phyloP scores from a whole-genome alignment of 64 coral and sea anemone species.

The Stylophora pistillata region DNA sequence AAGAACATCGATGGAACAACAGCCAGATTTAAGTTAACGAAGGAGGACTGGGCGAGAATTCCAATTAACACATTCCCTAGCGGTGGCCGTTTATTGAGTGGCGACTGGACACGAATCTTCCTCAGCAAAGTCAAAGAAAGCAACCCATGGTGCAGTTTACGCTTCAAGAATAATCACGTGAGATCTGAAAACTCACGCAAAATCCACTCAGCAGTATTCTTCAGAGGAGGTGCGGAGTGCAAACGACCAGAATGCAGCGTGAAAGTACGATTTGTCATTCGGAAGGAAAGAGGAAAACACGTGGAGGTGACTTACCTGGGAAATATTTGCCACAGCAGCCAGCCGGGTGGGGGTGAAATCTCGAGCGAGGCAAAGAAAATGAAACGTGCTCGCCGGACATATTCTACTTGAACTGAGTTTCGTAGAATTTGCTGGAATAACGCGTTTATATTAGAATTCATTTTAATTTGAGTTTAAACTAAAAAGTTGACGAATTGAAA shows the following conservation, averaged over 20 bases:
- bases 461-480: no score
- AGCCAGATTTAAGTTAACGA: slow-evolving; percentile 29
- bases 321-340: slow-evolving; percentile 17
- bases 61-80: slow-evolving; percentile 45
- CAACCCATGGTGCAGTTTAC: slow-evolving; percentile 53
- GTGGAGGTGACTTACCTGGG: slow-evolving; percentile 32
- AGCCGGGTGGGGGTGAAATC: slow-evolving; percentile 6
- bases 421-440: background rate
- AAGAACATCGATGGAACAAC: slow-evolving; percentile 30
- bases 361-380: background rate
- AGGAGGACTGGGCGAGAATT: slow-evolving; percentile 37
- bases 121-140: slow-evolving; percentile 35
- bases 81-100: slow-evolving; percentile 33
- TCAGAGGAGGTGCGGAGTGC: slow-evolving; percentile 44
- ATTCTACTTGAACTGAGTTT: background rate
- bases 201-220: slow-evolving; percentile 50
- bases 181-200: slow-evolving; percentile 36
- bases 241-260: slow-evolving; percentile 44
- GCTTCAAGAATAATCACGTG: slow-evolving; percentile 54
- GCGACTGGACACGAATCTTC: slow-evolving; percentile 44
- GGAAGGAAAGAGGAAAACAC: slow-evolving; percentile 31
- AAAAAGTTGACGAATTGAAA: no score
- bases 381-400: background rate
- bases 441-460: background rate
- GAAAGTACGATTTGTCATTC: slow-evolving; percentile 36